Conservation (phyloP, 2,797 vertebrate genomes). For the Merluccius polli region DNA sequence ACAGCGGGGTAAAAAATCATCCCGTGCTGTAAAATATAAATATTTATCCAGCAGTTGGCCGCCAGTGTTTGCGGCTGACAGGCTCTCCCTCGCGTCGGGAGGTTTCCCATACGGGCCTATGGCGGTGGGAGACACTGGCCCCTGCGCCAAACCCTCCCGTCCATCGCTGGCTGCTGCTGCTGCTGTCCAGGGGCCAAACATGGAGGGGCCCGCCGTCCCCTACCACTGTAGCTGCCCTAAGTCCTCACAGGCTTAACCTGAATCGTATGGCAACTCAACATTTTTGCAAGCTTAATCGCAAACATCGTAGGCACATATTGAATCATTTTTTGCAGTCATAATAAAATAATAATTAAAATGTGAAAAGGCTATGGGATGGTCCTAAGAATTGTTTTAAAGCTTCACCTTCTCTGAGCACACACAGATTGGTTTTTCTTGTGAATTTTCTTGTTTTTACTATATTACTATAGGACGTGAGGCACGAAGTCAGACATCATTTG, state of each 20-base stretch:
- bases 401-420: not conserved
- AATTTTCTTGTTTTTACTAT: not conserved
- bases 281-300: not conserved
- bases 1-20: not conserved
- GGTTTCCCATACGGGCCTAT: slow-evolving; percentile 42
- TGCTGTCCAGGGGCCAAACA: not conserved
- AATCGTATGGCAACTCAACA: not conserved
- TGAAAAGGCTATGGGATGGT: not conserved
- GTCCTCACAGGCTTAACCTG: too few relatives aligned
- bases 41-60: slow-evolving; percentile 30
- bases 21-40: slow-evolving; percentile 8
- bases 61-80: slow-evolving; percentile 30
- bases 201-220: too few relatives aligned
- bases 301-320: not conserved
- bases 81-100: slow-evolving; percentile 40
- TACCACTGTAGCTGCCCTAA: too few relatives aligned
- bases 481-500: not conserved
- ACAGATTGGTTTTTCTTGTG: not conserved
- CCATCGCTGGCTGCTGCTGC: not conserved
- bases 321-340: not conserved
- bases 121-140: slow-evolving; percentile 27
- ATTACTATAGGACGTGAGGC: not conserved
- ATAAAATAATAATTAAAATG: not conserved
- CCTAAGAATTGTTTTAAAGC: not conserved
- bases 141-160: slow-evolving; percentile 46